These are phyloP conservation scores for human (Homo sapiens) DNA, from an alignment of 2,113 vertebrate species.

Conservation along the genomic window GRCh38 chr7:17906001-17906500, in stretches of 20 bases:
- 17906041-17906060: not conserved
- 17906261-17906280: not conserved
- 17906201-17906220: not conserved
- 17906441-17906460: not conserved
- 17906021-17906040: not conserved
- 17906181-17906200: not conserved
- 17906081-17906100: not conserved
- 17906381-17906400: not conserved
- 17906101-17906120: conserved; percentile 39
- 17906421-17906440: not conserved
- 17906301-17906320: not conserved
- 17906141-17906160: not conserved
- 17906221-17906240: not conserved
- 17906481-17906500: not conserved
- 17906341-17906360: not conserved
- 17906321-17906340: not conserved
- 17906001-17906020: conserved; percentile 43
- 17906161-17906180: not conserved
- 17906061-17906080: not conserved
- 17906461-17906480: not conserved
- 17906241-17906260: not conserved
- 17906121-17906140: not conserved
- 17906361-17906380: not conserved
- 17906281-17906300: not conserved
- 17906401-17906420: not conserved